Percentiles rank a stretch among this genome's conserved stretches.
These are phyloP conservation scores for Drosophila fuyamai DNA, from an alignment of 1,140 invertebrate species.

Conservation along the genomic window DNA sequence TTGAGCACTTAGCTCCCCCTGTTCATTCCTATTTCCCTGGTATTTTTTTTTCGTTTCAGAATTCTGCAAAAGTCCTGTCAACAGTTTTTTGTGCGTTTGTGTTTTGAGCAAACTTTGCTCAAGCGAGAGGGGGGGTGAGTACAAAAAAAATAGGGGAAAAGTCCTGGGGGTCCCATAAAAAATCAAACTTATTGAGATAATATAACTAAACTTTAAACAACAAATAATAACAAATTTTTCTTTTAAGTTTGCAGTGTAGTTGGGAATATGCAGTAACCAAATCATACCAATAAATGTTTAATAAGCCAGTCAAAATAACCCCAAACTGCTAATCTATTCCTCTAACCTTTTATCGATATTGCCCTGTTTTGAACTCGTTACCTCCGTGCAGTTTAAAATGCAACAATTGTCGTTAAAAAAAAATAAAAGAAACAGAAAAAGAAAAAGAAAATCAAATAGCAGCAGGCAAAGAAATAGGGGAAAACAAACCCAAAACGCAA, in stretches of 20 bases:
- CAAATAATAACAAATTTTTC: too few species aligned
- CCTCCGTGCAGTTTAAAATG: conserved; percentile 51
- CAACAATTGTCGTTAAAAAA: conserved; percentile 64
- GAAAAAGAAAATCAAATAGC: conserved; percentile 1
- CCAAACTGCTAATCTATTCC: background rate
- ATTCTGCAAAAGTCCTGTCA: conserved; percentile 35
- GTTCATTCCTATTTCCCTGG: conserved; percentile 4
- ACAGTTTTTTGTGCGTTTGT: conserved; percentile 29
- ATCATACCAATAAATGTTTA: background rate
- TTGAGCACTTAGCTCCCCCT: conserved; percentile 48
- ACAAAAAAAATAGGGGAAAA: background rate
- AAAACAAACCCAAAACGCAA: conserved; percentile 62
- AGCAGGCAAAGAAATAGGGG: conserved; percentile 23
- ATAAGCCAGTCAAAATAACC: background rate
- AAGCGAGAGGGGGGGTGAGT: background rate
- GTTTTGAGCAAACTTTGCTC: conserved; percentile 16
- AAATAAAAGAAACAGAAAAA: background rate
- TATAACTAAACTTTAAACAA: too few species aligned
- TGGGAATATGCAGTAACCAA: too few species aligned
- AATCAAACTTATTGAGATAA: background rate
- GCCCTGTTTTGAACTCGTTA: conserved; percentile 22
- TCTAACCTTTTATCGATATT: conserved; percentile 9
- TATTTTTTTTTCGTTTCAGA: background rate
- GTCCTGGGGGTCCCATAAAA: background rate
- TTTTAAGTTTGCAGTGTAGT: too few species aligned